These are phyloP conservation scores for Vollenhovia emeryi DNA, from an alignment of 1,140 invertebrate species.

Conservation along the genomic window DNA sequence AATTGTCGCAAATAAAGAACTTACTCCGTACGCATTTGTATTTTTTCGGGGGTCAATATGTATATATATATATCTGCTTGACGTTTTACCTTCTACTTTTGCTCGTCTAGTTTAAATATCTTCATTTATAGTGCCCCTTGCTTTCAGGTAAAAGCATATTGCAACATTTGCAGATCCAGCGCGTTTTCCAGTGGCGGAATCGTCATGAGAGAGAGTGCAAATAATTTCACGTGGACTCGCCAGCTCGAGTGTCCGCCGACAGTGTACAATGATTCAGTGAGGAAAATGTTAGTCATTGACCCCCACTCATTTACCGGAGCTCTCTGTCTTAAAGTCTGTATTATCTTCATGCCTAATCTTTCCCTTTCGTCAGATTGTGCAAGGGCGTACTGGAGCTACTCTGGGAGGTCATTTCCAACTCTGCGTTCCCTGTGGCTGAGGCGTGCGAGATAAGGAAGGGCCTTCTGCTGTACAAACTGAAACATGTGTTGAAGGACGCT, in stretches of 20 bases:
- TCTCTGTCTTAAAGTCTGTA: no score
- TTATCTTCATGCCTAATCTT: not conserved
- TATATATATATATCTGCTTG: not conserved
- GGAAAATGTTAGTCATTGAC: slow-evolving; percentile 63
- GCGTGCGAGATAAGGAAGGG: slow-evolving; percentile 78
- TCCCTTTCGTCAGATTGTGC: slow-evolving; percentile 71
- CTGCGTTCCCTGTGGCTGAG: slow-evolving; percentile 69
- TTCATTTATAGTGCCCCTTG: not conserved
- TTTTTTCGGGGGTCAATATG: not conserved
- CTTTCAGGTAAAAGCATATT: not conserved
- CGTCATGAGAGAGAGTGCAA: slow-evolving; percentile 37
- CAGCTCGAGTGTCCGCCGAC: slow-evolving; percentile 56
- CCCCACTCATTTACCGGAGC: not conserved
- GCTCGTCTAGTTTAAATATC: not conserved
- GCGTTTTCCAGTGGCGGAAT: not conserved
- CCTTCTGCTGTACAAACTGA: slow-evolving; percentile 78
- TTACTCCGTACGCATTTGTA: not conserved
- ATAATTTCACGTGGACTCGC: slow-evolving; percentile 55
- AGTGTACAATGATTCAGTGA: slow-evolving; percentile 45
- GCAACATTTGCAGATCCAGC: not conserved
- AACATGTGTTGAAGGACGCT: slow-evolving; percentile 66
- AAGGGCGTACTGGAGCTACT: slow-evolving; percentile 75
- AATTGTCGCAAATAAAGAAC: not conserved
- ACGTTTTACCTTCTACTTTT: not conserved
- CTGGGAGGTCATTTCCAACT: slow-evolving; percentile 78